Percentiles rank a stretch among this genome's conserved stretches.
phyloP scores from a whole-genome alignment of 2,113 vertebrate species.

The Pachypanchax playfairii region DNA sequence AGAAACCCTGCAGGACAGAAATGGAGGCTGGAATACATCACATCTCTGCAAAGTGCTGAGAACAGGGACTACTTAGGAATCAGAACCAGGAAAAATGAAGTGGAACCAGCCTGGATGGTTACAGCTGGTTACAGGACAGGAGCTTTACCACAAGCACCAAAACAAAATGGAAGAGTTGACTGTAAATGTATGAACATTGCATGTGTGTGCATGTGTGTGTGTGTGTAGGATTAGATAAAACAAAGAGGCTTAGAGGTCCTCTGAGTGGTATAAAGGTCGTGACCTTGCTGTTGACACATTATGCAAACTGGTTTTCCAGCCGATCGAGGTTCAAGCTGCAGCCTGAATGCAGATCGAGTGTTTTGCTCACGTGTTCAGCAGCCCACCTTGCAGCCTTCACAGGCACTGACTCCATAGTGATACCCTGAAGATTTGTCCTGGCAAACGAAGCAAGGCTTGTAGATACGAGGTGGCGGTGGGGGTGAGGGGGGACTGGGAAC shows the following conservation, averaged over 20 bases:
- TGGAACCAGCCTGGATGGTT: too few relatives aligned
- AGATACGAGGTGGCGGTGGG: conserved; percentile 66
- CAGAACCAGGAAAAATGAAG: too few relatives aligned
- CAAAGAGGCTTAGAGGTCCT: conserved; percentile 59
- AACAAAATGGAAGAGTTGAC: too few relatives aligned
- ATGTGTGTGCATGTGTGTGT: too few relatives aligned
- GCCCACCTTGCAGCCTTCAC: conserved; percentile 92
- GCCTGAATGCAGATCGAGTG: background rate
- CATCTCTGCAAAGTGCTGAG: too few relatives aligned
- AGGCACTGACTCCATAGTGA: conserved; percentile 88
- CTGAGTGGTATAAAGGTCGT: conserved; percentile 46
- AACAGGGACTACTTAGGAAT: too few relatives aligned
- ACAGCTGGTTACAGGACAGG: too few relatives aligned
- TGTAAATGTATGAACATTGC: too few relatives aligned
- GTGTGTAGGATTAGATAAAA: conserved; percentile 51
- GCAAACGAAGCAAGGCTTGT: conserved; percentile 75
- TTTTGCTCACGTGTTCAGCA: background rate
- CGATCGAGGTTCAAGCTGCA: background rate
- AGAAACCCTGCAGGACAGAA: conserved; percentile 87
- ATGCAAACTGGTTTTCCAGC: conserved; percentile 36
- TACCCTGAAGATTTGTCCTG: conserved; percentile 76
- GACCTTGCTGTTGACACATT: conserved; percentile 33
- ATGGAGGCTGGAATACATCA: too few relatives aligned
- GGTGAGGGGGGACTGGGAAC: conserved; percentile 78
- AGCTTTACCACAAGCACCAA: too few relatives aligned